These are phyloP conservation scores for Atherinosoma microstoma DNA, from an alignment of 2,797 vertebrate genomes.

Conservation along the genomic window DNA sequence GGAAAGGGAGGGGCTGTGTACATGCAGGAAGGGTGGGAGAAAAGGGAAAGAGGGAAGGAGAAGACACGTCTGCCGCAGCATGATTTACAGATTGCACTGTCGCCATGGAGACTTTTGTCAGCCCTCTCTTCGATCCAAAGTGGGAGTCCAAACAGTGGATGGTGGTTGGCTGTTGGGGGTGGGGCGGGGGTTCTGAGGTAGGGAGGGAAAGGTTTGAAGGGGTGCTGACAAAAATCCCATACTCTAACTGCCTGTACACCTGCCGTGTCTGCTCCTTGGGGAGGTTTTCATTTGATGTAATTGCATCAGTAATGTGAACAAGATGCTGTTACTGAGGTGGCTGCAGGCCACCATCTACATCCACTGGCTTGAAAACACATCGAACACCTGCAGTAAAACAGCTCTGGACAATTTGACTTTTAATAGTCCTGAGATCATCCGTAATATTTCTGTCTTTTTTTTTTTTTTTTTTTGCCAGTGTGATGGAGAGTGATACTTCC, in stretches of 20 bases:
- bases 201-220: conserved; percentile 36
- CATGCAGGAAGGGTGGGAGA: conserved; percentile 48
- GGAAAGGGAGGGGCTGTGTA: conserved; percentile 53
- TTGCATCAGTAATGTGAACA: conserved; percentile 69
- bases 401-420: conserved; percentile 35
- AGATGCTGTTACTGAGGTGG: conserved; percentile 65
- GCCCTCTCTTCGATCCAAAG: conserved; percentile 78
- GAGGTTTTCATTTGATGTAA: conserved; percentile 71
- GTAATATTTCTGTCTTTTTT: conserved; percentile 9
- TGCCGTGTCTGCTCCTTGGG: conserved; percentile 74
- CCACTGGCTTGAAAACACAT: conserved; percentile 44
- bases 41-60: conserved; percentile 66
- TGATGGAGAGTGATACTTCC: conserved; percentile 57
- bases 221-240: conserved; percentile 81
- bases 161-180: conserved; percentile 16
- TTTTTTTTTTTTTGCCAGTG: conserved; percentile 29
- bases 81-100: conserved; percentile 84
- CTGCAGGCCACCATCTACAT: conserved; percentile 35
- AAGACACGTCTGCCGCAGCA: conserved; percentile 82
- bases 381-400: conserved; percentile 41
- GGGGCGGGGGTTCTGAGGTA: not conserved
- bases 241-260: conserved; percentile 63
- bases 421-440: conserved; percentile 42
- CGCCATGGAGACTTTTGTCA: conserved; percentile 88
- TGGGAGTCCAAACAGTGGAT: conserved; percentile 69